Percentiles rank a stretch among this genome's conserved stretches.
Conservation (phyloP, 2,888 invertebrate genomes). For the Bursaphelenchus okinawaensis region DNA sequence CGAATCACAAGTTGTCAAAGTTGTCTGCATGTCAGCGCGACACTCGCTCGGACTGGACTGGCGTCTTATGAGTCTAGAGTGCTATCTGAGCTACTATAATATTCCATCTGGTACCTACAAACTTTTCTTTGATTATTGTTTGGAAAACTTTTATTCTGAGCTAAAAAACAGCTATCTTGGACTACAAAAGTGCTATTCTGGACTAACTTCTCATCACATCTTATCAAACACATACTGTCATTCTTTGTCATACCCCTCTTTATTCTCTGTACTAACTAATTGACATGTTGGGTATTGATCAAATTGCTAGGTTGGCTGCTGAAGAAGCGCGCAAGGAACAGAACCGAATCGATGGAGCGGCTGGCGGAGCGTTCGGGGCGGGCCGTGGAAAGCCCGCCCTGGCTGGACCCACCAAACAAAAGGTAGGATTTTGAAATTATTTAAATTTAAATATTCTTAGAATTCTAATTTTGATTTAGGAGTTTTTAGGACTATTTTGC, state of each 20-base stretch:
- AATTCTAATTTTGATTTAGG: background rate
- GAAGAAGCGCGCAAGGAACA: constrained; percentile 56
- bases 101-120: too few relatives aligned
- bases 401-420: constrained; percentile 38
- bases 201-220: too few relatives aligned
- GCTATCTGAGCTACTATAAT: too few relatives aligned
- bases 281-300: constrained; percentile 53
- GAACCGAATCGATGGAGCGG: constrained; percentile 28
- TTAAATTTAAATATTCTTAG: background rate
- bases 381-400: constrained; percentile 24
- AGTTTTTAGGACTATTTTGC: background rate
- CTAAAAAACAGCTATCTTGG: too few relatives aligned
- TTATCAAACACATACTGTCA: too few relatives aligned
- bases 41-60: background rate
- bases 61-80: too few relatives aligned
- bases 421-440: constrained; percentile 30
- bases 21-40: background rate
- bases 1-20: too few relatives aligned
- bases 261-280: background rate
- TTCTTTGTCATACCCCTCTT: background rate
- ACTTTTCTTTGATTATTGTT: too few relatives aligned
- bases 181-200: too few relatives aligned
- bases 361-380: constrained; percentile 24
- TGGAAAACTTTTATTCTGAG: too few relatives aligned
- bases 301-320: constrained; percentile 56